These are phyloP conservation scores for Seriola quinqueradiata DNA, from an alignment of 2,113 vertebrate species.

Conservation along the genomic window DNA sequence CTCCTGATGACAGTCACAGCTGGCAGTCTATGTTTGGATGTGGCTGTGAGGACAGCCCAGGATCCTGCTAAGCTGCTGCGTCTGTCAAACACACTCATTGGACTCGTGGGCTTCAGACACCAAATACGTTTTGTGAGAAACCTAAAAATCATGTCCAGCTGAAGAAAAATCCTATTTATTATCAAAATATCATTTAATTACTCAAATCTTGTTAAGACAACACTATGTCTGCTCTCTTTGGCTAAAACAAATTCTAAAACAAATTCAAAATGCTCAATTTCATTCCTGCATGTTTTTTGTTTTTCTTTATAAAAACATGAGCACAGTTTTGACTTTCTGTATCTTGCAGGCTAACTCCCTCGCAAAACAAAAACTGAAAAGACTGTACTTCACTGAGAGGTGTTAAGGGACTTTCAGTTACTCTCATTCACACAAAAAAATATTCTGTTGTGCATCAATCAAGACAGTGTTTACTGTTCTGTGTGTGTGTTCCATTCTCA, in stretches of 20 bases:
- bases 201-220: no score
- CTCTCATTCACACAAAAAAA: not conserved
- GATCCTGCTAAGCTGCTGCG: slow-evolving; percentile 12
- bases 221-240: no score
- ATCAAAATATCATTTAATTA: no score
- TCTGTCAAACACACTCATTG: slow-evolving; percentile 25
- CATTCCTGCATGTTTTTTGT: not conserved
- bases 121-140: slow-evolving; percentile 2
- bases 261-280: no score
- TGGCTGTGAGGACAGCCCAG: slow-evolving; percentile 34
- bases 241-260: no score
- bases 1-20: slow-evolving; percentile 51
- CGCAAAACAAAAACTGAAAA: slow-evolving; percentile 27
- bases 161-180: not conserved
- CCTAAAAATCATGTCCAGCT: not conserved
- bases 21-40: slow-evolving; percentile 39
- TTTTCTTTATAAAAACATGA: not conserved
- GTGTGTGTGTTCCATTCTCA: slow-evolving; percentile 24
- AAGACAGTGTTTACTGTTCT: not conserved
- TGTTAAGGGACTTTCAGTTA: not conserved
- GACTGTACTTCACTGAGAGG: slow-evolving; percentile 52
- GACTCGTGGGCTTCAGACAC: slow-evolving; percentile 7
- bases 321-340: not conserved
- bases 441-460: no score
- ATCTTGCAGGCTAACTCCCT: slow-evolving; percentile 8